Percentiles rank a stretch among this genome's conserved stretches.
Conservation (phyloP, 2,888 invertebrate genomes). For the Drosophila putrida region DNA sequence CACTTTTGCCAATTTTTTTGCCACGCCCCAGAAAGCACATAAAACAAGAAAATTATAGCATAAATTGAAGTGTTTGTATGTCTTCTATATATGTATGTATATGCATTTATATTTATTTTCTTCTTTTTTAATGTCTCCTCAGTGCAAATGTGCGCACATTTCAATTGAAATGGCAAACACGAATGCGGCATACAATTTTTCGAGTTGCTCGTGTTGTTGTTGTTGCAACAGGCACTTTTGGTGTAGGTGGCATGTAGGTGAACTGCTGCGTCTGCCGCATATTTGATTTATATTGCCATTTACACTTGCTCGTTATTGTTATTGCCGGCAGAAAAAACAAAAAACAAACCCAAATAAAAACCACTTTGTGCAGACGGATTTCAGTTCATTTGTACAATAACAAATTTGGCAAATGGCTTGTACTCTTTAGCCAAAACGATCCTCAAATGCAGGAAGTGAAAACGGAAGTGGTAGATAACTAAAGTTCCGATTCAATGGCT, state of each 20-base stretch:
- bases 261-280: constrained; percentile 61
- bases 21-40: constrained; percentile 72
- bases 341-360: constrained; percentile 22
- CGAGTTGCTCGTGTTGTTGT: constrained; percentile 14
- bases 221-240: constrained; percentile 26
- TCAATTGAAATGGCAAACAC: constrained; percentile 80
- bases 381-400: constrained; percentile 38
- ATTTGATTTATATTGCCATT: constrained; percentile 77
- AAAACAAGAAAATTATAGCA: constrained; percentile 67
- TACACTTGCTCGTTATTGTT: constrained; percentile 65
- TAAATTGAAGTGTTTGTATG: constrained; percentile 53
- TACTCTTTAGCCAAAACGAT: constrained; percentile 22
- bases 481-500: background rate
- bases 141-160: constrained; percentile 75
- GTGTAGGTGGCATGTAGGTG: constrained; percentile 60
- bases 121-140: constrained; percentile 35
- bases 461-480: background rate
- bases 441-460: background rate
- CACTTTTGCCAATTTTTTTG: constrained; percentile 54
- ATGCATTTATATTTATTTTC: constrained; percentile 18
- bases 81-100: background rate
- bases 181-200: constrained; percentile 57
- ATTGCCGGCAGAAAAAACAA: constrained; percentile 44
- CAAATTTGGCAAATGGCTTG: constrained; percentile 23
- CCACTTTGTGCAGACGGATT: constrained; percentile 39